Conservation (phyloP, 2,888 invertebrate species). For the Netelia fuscicornis region DNA sequence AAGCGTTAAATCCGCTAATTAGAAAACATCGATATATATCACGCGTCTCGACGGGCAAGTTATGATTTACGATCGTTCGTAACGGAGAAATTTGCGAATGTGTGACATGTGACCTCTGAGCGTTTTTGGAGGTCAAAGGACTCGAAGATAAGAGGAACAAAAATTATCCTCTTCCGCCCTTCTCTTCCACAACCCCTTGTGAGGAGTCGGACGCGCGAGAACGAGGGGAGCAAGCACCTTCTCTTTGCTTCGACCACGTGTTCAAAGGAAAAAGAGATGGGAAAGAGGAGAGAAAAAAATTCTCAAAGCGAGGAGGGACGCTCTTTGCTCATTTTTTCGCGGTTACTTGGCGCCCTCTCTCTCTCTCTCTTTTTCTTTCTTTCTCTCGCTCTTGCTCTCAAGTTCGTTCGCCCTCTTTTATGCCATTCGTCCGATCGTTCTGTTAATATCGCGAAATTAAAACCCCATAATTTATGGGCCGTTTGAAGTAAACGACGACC, state of each 20-base stretch:
- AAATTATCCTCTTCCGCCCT: constrained; percentile 5
- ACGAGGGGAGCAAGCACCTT: neutral
- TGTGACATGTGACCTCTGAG: neutral
- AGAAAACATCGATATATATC: neutral
- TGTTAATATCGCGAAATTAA: constrained; percentile 84
- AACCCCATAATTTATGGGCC: constrained; percentile 83
- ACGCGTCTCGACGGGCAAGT: neutral
- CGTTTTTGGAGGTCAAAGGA: constrained; percentile 10
- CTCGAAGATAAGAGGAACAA: neutral
- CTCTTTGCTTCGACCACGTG: constrained; percentile 20
- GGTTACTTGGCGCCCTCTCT: constrained; percentile 35
- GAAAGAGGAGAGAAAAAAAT: constrained; percentile 20
- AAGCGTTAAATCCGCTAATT: neutral
- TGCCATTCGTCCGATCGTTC: constrained; percentile 76
- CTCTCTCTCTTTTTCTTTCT: constrained; percentile 37
- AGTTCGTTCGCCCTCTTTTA: constrained; percentile 63
- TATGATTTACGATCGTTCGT: constrained; percentile 21
- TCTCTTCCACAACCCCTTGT: neutral
- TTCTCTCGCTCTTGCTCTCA: constrained; percentile 8
- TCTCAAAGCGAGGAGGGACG: constrained; percentile 2
- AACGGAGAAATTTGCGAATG: neutral
- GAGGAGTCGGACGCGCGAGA: constrained; percentile 12
- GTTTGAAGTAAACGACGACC: constrained; percentile 82
- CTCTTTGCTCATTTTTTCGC: constrained; percentile 58
- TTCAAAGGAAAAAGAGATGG: constrained; percentile 13